Base-by-base conservation (phyloP, 2,797 vertebrate species). In the Anabacerthia variegaticeps region DNA sequence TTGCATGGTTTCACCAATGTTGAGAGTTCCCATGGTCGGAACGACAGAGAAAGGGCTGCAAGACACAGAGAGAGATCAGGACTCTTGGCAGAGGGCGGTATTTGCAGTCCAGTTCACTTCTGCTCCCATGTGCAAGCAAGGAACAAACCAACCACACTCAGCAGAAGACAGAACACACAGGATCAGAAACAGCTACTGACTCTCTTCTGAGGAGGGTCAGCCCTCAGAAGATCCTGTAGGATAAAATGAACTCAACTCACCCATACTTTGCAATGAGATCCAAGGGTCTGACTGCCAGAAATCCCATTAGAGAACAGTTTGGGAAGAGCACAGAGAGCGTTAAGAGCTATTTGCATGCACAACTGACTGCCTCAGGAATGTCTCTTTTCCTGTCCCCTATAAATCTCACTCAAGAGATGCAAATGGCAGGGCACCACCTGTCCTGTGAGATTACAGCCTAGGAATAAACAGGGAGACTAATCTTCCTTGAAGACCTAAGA, bases 1-100 rank as follows among this genome's bases (percentile, higher is more conserved):
- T 87, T 99, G 98, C 97, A 98, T 96, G 93, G 96, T 88, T 30
- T 98, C 98, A 6, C 98, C 98, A 28, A 98, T 55, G 4, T 94
- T 98, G 22, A 99, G 97, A 28, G 96, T 98, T 67, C 98, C 99
- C 6, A 66, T 28, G 28, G 97, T 85, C 2, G 98, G 98, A 4
- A 97, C 97, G 16, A 98, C 98, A 23, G 98, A 98, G 97, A 99
- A 99, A 43, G 99, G 99, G 32, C 99, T 99, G 96, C 34, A 98
- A 97, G 17, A 63, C 48, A 96, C 19, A 44, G 43, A 20, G 12
- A 72, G 2, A 32, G 4, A 14, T 96, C 73, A 97, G 83, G 28
- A 8, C 24, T 30, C 9, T 20, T 0, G 8, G 4, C 23, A 26
- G 32, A 56, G 14, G 55, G 55, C 3, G 4, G 4, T 2, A 7